Base-by-base conservation (phyloP, 2,888 invertebrate species). In the Choristoneura rosaceana region DNA sequence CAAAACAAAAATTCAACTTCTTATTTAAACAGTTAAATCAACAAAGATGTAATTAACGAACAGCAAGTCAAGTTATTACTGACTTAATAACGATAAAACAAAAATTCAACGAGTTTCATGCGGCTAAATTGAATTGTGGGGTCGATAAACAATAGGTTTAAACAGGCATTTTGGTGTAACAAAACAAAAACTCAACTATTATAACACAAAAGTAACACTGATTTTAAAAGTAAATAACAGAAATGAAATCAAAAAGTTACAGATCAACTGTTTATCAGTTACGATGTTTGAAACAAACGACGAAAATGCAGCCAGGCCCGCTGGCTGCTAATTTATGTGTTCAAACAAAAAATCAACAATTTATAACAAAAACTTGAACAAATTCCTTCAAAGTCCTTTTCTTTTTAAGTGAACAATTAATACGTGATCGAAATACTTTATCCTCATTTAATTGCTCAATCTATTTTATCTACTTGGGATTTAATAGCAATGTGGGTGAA, bases 1-100 rank as follows among this genome's bases (percentile, higher is more conserved):
- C 75, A 76, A 82, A 85, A 86, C 82, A 79, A 82, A 85, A 84
- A 85, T 71, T 82, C 76, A 84, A 84, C 82, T 71, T 15, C 47
- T 55, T 10, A 25, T 41, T 45, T 25, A 17, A 80, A 81, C 75
- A 74, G 61, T 73, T 34, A 82, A 81, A 80, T 79, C 77, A 82
- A 83, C 76, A 67, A 78, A 66, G 33, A 55, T 41, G 63, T 34
- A 15, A 69, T 47, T 71, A 74, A 70, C 67, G 61, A 71, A 59
- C 43, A 17, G 67, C 65, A 69, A 74, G 64, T 74, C 17, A 76
- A 74, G 69, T 43, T 25, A 63, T 33, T 50, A 63, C 41, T 55
- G n/a, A 25, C 65, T 52, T 62, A 59, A 59, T 70, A 76, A 34
- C 69, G 75, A 75, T 70, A 66, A 77, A 79, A 77, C 78, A 71